phyloP scores from a whole-genome alignment of 2,797 vertebrate genomes.

The Emydoidea blandingii region DNA sequence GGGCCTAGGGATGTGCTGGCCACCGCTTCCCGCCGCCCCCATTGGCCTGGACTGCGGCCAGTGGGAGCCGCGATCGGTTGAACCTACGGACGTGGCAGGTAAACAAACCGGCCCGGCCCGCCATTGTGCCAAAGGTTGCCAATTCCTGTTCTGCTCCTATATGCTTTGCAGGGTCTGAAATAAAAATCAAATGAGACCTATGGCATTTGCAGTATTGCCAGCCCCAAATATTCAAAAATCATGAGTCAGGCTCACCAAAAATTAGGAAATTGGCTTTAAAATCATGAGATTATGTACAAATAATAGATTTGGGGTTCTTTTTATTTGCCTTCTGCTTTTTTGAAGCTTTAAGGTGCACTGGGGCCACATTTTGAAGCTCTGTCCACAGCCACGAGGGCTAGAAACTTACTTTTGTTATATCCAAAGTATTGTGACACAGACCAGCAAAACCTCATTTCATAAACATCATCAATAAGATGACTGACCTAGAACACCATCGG shows the following conservation, averaged over 20 bases:
- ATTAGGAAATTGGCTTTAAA: not conserved
- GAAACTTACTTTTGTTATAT: not conserved
- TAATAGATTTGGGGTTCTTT: not conserved
- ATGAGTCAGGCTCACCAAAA: not conserved
- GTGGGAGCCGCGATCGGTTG: no score
- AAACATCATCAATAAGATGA: not conserved
- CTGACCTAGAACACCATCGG: not conserved
- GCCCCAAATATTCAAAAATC: not conserved
- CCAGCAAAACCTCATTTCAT: not conserved
- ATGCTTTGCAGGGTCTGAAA: not conserved
- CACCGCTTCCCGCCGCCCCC: no score
- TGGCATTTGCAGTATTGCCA: slow-evolving; percentile 36
- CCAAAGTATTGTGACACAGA: not conserved
- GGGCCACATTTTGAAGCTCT: not conserved
- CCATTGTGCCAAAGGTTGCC: no score
- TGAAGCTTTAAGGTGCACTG: not conserved
- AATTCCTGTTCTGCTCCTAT: not conserved
- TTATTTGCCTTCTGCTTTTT: not conserved
- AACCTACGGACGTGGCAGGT: no score
- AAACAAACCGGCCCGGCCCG: no score
- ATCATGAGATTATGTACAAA: not conserved
- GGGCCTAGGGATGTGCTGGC: no score
- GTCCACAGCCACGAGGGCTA: not conserved
- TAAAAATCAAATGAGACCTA: slow-evolving; percentile 40
- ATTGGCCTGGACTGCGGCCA: no score